A percentile compares a stretch with the other conserved stretches of the same genome.
These are phyloP conservation scores for Ornithorhynchus anatinus DNA, from an alignment of 2,113 vertebrate genomes.

Conservation along the genomic window DNA sequence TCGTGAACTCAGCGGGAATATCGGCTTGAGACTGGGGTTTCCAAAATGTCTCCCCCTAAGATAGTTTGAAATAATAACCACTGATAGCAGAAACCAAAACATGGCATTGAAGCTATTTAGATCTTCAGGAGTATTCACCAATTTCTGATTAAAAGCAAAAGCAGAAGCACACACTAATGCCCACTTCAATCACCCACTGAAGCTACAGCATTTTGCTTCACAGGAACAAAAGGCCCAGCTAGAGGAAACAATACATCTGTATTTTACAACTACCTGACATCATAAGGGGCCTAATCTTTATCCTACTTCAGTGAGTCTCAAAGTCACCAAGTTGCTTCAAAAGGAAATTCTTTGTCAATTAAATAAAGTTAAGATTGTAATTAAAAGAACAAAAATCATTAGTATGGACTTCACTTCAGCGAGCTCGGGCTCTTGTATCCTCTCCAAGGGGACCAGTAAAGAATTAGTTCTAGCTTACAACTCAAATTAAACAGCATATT, in stretches of 20 bases:
- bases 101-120: neutral
- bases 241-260: neutral
- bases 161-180: neutral
- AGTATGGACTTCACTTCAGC: neutral
- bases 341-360: neutral
- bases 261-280: neutral
- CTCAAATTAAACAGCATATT: neutral
- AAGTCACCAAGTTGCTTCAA: neutral
- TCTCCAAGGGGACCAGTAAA: neutral
- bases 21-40: neutral
- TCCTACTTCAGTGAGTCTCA: neutral
- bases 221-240: neutral
- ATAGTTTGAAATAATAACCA: neutral
- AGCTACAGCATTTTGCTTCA: neutral
- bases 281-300: neutral
- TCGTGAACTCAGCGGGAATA: constrained; percentile 59
- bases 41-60: neutral
- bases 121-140: neutral
- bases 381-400: neutral
- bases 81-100: neutral
- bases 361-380: neutral
- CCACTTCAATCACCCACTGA: neutral
- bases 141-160: neutral
- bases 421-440: neutral
- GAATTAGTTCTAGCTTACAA: neutral